Conservation (phyloP, 2,797 vertebrate genomes). For the Sarcophilus harrisii region DNA sequence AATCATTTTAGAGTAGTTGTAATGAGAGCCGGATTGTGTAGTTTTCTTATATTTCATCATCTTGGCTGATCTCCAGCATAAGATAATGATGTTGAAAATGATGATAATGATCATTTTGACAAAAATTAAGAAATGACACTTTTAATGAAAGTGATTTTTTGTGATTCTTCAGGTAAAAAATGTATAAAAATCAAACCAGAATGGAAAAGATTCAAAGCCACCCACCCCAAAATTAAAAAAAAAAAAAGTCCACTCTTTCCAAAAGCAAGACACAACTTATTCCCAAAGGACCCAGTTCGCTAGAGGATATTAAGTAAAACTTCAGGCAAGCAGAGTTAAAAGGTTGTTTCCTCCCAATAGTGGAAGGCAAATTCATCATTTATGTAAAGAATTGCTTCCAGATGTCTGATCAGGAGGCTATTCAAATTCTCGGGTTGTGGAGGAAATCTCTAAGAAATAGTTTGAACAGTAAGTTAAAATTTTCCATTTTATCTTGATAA, state of each 20-base stretch:
- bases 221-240: conserved; percentile 6
- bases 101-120: conserved; percentile 89
- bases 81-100: conserved; percentile 86
- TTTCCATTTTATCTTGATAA: conserved; percentile 87
- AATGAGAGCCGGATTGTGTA: not conserved
- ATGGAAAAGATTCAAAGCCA: not conserved
- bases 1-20: not conserved
- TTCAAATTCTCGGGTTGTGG: not conserved
- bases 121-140: conserved; percentile 77
- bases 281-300: conserved; percentile 85
- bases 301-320: conserved; percentile 92
- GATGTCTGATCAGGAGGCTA: conserved; percentile 11
- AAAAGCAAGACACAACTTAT: conserved; percentile 85
- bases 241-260: conserved; percentile 54
- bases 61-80: not conserved
- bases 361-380: not conserved
- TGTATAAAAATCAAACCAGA: not conserved
- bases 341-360: conserved; percentile 89
- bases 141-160: not conserved
- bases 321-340: conserved; percentile 92
- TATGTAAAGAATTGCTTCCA: conserved; percentile 26
- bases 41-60: not conserved
- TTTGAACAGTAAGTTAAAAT: conserved; percentile 80
- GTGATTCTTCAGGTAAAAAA: conserved; percentile 55
- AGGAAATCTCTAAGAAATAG: not conserved